Percentiles rank a stretch among this genome's conserved stretches.
phyloP scores from a whole-genome alignment of 2,113 vertebrate genomes.

The Paraplagusia blochii region DNA sequence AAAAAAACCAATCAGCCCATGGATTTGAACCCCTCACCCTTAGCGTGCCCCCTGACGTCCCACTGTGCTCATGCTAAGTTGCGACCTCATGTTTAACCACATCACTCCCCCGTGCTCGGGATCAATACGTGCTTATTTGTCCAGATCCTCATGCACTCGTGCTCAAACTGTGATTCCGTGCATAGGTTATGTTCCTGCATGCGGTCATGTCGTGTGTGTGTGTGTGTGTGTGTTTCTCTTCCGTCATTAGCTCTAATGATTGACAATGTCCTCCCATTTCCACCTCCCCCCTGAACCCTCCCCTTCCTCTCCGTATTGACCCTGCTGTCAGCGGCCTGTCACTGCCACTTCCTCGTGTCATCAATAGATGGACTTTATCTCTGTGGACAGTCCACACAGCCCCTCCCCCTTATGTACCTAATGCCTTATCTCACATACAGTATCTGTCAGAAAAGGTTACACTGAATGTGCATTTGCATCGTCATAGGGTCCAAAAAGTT shows the following conservation, averaged over 20 bases:
- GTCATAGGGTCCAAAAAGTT: slow-evolving; percentile 22
- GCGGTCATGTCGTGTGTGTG: slow-evolving; percentile 19
- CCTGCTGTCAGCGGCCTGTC: slow-evolving; percentile 62
- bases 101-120: slow-evolving; percentile 14
- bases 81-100: slow-evolving; percentile 51
- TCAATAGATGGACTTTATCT: slow-evolving; percentile 68
- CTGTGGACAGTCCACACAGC: slow-evolving; percentile 41
- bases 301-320: slow-evolving; percentile 66
- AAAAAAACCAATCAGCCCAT: too few relatives aligned
- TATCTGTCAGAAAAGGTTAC: slow-evolving; percentile 43
- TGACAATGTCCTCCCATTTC: slow-evolving; percentile 61
- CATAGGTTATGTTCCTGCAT: not conserved
- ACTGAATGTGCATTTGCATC: slow-evolving; percentile 26
- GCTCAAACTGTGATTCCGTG: slow-evolving; percentile 13
- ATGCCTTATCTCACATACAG: slow-evolving; percentile 55
- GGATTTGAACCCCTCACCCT: not conserved
- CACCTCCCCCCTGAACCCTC: slow-evolving; percentile 15
- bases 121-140: slow-evolving; percentile 53
- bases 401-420: slow-evolving; percentile 37
- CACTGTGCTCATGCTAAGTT: slow-evolving; percentile 18
- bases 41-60: not conserved
- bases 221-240: slow-evolving; percentile 23
- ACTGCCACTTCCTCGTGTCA: slow-evolving; percentile 59
- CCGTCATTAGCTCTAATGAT: slow-evolving; percentile 62
- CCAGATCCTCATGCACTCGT: slow-evolving; percentile 16